Evolutionary conservation across 2,113 vertebrate genomes (phyloP).

Genomic region (Gnathonemus echidnorhynchus): DNA sequence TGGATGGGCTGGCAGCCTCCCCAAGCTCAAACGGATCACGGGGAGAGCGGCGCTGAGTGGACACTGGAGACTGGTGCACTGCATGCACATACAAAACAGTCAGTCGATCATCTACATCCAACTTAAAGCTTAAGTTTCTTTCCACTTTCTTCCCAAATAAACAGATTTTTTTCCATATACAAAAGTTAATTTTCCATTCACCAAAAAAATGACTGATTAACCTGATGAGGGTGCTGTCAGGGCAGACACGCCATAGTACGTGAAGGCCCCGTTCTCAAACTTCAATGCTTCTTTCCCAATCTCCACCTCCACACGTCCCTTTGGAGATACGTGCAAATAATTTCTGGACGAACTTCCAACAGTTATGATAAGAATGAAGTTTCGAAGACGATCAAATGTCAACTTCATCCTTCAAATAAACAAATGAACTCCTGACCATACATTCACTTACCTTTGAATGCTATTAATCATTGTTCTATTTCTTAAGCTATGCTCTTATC

Average conservation of each 20-base stretch:
- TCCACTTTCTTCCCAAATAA: not conserved
- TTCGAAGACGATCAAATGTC: slow-evolving; percentile 12
- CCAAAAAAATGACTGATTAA: slow-evolving; percentile 38
- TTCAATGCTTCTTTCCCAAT: slow-evolving; percentile 85
- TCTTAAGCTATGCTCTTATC: not conserved
- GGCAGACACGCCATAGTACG: slow-evolving; percentile 81
- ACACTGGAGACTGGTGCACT: slow-evolving; percentile 79
- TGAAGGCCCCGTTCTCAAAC: slow-evolving; percentile 87
- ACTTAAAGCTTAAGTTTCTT: not conserved
- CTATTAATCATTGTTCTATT: not conserved
- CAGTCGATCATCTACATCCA: not conserved
- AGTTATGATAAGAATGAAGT: no score
- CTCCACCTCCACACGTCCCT: slow-evolving; percentile 87
- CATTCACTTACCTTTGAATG: not conserved
- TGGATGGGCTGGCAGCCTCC: slow-evolving; percentile 60
- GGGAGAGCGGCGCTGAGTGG: slow-evolving; percentile 56
- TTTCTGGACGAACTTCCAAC: not conserved
- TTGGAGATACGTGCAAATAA: not conserved
- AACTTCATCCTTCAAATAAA: not conserved
- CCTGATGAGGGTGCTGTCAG: slow-evolving; percentile 75
- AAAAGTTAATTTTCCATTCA: not conserved
- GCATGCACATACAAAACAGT: not conserved
- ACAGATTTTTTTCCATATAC: not conserved
- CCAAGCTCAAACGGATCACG: slow-evolving; percentile 62
- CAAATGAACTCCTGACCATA: not conserved